phyloP scores from a whole-genome alignment of 1,140 invertebrate genomes.

The Venustaconcha ellipsiformis region DNA sequence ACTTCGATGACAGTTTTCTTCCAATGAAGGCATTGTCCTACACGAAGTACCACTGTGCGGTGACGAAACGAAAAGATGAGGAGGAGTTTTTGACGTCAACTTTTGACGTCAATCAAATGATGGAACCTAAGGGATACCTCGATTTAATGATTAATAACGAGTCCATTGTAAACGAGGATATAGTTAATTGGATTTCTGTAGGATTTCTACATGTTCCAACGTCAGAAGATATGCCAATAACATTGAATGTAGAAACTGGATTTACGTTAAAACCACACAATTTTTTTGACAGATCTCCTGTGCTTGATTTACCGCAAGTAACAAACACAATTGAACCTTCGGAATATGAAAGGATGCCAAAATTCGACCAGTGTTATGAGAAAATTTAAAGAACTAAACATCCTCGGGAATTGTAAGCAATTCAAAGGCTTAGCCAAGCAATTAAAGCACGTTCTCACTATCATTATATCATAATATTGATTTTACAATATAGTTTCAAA shows the following conservation, averaged over 20 bases:
- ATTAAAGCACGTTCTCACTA: too few relatives aligned
- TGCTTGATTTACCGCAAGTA: slow-evolving; percentile 32
- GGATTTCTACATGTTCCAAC: slow-evolving; percentile 36
- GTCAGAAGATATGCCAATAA: slow-evolving; percentile 36
- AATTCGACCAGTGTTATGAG: slow-evolving; percentile 21
- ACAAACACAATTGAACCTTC: slow-evolving; percentile 13
- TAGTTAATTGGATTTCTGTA: slow-evolving; percentile 32
- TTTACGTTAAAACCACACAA: slow-evolving; percentile 33
- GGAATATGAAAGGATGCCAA: slow-evolving; percentile 11
- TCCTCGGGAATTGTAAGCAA: too few relatives aligned
- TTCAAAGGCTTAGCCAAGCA: too few relatives aligned
- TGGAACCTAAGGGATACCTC: slow-evolving; percentile 8
- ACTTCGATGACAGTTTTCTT: slow-evolving; percentile 13
- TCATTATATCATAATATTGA: too few relatives aligned
- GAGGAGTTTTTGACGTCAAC: slow-evolving; percentile 27
- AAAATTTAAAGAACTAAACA: too few relatives aligned
- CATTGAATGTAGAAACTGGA: slow-evolving; percentile 19
- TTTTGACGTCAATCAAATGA: slow-evolving; percentile 34
- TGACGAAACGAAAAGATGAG: slow-evolving; percentile 31
- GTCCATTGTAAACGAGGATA: slow-evolving; percentile 25
- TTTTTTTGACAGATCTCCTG: slow-evolving; percentile 28
- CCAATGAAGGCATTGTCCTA: slow-evolving; percentile 27
- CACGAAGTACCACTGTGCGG: slow-evolving; percentile 31
- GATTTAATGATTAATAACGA: slow-evolving; percentile 23
- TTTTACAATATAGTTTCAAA: too few relatives aligned